Evolutionary conservation across 2,113 vertebrate genomes (phyloP).

Genomic region (Probosciger aterrimus): DNA sequence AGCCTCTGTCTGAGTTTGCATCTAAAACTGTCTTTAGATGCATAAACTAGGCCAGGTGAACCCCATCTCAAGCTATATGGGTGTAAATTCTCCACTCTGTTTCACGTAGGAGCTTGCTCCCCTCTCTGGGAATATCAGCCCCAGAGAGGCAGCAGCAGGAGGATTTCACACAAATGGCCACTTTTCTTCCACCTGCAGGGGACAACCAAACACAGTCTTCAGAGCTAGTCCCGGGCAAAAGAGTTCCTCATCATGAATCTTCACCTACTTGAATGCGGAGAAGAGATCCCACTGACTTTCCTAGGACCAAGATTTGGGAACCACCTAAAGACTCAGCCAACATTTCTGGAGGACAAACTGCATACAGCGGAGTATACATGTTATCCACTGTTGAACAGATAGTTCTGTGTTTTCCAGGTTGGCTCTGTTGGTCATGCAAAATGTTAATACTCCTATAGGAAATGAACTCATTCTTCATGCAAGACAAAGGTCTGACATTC

Average conservation of each 20-base stretch:
- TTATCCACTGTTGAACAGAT: neutral
- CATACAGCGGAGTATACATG: rapidly evolving
- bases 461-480: neutral
- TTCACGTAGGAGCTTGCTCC: neutral
- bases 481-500: neutral
- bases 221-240: neutral
- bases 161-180: neutral
- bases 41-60: neutral
- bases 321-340: neutral
- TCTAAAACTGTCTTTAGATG: neutral
- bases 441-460: neutral
- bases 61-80: neutral
- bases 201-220: neutral
- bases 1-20: neutral
- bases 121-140: neutral
- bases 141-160: neutral
- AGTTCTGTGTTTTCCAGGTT: neutral
- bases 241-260: neutral
- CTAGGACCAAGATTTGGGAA: neutral
- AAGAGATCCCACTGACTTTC: neutral
- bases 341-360: neutral
- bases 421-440: neutral
- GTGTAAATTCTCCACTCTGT: neutral
- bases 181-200: neutral
- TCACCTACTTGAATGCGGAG: neutral